These are phyloP conservation scores for Xanthorhoe designata DNA, from an alignment of 2,888 invertebrate species.

Conservation along the genomic window DNA sequence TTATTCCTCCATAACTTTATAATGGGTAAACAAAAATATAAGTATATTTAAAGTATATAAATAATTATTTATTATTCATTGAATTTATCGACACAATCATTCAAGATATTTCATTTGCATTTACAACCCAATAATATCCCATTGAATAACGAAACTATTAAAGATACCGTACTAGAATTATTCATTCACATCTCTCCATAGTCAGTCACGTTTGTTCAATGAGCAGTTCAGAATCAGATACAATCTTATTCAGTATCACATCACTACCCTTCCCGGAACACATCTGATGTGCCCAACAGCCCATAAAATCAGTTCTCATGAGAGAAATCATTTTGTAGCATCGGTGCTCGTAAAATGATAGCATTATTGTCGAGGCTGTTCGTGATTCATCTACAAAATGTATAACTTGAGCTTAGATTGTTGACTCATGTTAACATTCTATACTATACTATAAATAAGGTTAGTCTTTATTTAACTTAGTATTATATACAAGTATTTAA, in stretches of 20 bases:
- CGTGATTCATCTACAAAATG: constrained; percentile 16
- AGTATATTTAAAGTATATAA: no score
- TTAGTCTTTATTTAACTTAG: no score
- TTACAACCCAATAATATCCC: no score
- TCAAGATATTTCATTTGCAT: no score
- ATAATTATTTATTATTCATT: no score
- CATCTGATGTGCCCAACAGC: constrained; percentile 26
- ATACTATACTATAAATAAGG: no score
- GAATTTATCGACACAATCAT: no score
- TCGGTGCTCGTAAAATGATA: constrained; percentile 39
- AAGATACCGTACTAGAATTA: not conserved
- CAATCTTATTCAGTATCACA: constrained; percentile 20
- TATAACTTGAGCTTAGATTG: constrained; percentile 1
- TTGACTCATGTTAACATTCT: not conserved
- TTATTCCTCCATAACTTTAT: no score
- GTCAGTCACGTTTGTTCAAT: constrained; percentile 2
- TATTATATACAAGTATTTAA: no score
- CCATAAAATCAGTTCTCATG: constrained; percentile 47
- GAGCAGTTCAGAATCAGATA: constrained; percentile 9
- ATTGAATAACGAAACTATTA: no score
- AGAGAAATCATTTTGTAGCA: constrained; percentile 36
- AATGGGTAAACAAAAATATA: no score
- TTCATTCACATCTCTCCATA: not conserved
- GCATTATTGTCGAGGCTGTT: constrained; percentile 37
- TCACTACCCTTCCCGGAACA: constrained; percentile 33